Evolutionary conservation across 1,140 invertebrate genomes (phyloP).

Genomic region (Globodera rostochiensis): DNA sequence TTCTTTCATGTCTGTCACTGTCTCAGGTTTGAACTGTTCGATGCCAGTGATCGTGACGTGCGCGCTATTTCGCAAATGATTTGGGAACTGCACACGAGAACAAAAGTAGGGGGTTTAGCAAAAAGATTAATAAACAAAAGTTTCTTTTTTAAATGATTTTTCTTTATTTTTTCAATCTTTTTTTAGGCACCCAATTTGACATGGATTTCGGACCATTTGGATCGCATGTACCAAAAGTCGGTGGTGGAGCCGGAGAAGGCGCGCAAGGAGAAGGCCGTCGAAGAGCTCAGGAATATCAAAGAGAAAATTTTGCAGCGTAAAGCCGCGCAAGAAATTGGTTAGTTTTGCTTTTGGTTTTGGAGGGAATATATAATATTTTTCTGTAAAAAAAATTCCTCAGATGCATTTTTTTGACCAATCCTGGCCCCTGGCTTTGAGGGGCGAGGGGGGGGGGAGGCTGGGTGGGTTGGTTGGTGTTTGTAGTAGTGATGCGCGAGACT

Average conservation of each 20-base stretch:
- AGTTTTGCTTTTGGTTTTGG: no score
- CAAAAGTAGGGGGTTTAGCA: slow-evolving; percentile 29
- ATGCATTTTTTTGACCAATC: no score
- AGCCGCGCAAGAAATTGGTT: neutral
- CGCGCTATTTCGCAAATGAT: slow-evolving; percentile 39
- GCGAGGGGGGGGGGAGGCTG: no score
- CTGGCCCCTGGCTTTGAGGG: no score
- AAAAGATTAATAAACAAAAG: no score
- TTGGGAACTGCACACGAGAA: slow-evolving; percentile 44
- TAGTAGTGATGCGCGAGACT: no score
- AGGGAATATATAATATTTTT: no score
- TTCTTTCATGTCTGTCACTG: neutral
- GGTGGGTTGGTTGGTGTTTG: no score
- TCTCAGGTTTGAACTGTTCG: slow-evolving; percentile 46
- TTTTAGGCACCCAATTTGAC: slow-evolving; percentile 18
- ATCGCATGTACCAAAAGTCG: neutral
- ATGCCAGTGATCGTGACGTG: slow-evolving; percentile 47
- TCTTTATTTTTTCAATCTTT: slow-evolving; percentile 25
- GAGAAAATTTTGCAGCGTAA: slow-evolving; percentile 7
- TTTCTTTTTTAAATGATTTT: no score
- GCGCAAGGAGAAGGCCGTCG: neutral
- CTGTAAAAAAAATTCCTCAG: no score
- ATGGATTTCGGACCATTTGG: slow-evolving; percentile 17
- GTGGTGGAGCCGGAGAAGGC: slow-evolving; percentile 23
- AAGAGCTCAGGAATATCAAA: slow-evolving; percentile 11